A percentile compares a stretch with the other conserved stretches of the same genome.
These are phyloP conservation scores for Callyntrura sp. DNA, from an alignment of 2,888 invertebrate species.

Conservation along the genomic window DNA sequence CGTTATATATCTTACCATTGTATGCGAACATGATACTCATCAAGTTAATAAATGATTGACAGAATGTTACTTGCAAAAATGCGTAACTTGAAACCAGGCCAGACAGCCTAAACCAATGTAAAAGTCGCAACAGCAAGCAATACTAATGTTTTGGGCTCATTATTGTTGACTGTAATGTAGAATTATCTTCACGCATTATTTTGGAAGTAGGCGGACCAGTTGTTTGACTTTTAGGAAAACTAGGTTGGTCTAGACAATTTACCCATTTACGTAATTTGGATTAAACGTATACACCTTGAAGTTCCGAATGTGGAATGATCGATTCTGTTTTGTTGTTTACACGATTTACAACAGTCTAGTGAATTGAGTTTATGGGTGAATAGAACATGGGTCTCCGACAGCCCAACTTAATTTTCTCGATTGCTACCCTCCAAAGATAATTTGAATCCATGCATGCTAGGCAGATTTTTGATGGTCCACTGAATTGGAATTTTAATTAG, in stretches of 20 bases:
- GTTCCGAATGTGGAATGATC: neutral
- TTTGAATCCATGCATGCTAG: conserved; percentile 49
- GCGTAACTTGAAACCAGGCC: conserved; percentile 63
- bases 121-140: too few species aligned
- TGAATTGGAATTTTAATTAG: conserved; percentile 79
- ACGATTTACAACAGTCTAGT: neutral
- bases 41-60: conserved; percentile 74
- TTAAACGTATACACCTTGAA: conserved; percentile 12
- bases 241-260: conserved; percentile 57
- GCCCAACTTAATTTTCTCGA: conserved; percentile 69
- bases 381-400: conserved; percentile 7
- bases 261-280: conserved; percentile 42
- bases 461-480: conserved; percentile 67
- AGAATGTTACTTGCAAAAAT: conserved; percentile 58
- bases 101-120: neutral
- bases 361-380: neutral
- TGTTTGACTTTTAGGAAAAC: conserved; percentile 51
- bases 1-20: too few species aligned
- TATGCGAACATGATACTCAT: conserved; percentile 26
- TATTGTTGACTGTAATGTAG: neutral
- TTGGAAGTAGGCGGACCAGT: conserved; percentile 74
- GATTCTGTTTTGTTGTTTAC: conserved; percentile 7
- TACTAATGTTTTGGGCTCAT: too few species aligned
- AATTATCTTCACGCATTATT: conserved; percentile 55
- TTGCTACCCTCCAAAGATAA: conserved; percentile 56